Base-by-base conservation (phyloP, 2,113 vertebrate genomes). In the Centrocercus urophasianus region DNA sequence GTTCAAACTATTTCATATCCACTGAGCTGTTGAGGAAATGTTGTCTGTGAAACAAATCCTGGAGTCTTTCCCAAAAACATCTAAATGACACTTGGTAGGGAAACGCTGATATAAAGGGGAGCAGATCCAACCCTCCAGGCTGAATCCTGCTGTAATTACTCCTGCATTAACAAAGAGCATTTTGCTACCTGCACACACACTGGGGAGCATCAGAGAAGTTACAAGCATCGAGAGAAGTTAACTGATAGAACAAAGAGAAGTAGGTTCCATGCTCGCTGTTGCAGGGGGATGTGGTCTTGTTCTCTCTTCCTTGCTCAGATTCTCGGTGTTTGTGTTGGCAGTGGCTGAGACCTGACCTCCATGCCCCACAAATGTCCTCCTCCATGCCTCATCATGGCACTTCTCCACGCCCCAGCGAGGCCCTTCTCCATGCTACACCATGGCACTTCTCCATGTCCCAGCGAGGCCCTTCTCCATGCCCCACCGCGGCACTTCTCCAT, bases 1-100 rank as follows among this genome's bases (percentile, higher is more conserved):
- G 88, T 70, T 96, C 81, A 92, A 94, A 79, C 67, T 93, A 89
- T 59, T 92, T 76, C 92, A 83, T 75, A 94, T 79, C 92, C 89
- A 83, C 77, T 76, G 93, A 94, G 89, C 71, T 96, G 86, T 90
- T 93, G 83, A 85, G 92, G 95, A 96, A 96, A 93, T 78, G 75
- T 59, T 76, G 90, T 66, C 84, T 87, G 87, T 83, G 89, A 90
- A 90, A 92, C 64, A 92, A 91, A 92, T 66, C 60, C 78, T 93
- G 93, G 82, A 84, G 93, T 93, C 75, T 63, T 89, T 94, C 95
- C 93, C 71, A 56, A 95, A 92, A 65, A 36, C 57, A 61, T 83
- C 73, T 84, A 84, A 90, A 92, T 65, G 80, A 77, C 86, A 91
- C 87, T 89, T 85, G 66, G 40, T 60, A n/a, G 61, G 42, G 73